Percentiles rank a stretch among this genome's conserved stretches.
These are phyloP conservation scores for Coleophora flavipennella DNA, from an alignment of 2,888 invertebrate species.

Conservation along the genomic window DNA sequence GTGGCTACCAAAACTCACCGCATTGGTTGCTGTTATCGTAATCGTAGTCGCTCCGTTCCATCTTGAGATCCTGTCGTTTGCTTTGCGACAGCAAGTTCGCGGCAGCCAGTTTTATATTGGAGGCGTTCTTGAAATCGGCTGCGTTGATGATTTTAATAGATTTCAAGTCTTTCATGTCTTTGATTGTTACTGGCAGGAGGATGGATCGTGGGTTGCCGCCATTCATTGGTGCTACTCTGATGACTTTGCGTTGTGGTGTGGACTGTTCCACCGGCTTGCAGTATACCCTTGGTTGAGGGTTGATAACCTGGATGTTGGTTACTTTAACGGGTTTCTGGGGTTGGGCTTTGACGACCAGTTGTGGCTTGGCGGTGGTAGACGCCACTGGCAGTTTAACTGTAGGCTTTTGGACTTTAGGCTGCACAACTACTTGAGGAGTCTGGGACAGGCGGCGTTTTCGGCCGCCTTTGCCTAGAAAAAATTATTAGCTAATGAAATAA, in stretches of 20 bases:
- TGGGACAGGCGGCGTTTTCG: conserved; percentile 61
- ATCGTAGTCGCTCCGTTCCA: conserved; percentile 48
- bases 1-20: conserved; percentile 33
- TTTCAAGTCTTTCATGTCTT: conserved; percentile 80
- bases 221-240: conserved; percentile 59
- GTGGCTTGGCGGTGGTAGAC: conserved; percentile 44
- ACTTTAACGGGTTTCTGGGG: conserved; percentile 59
- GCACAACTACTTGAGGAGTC: conserved; percentile 48
- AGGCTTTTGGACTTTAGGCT: conserved; percentile 59
- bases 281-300: conserved; percentile 56
- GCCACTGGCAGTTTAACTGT: conserved; percentile 38
- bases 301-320: conserved; percentile 57
- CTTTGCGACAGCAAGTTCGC: conserved; percentile 63
- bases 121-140: conserved; percentile 67
- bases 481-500: not conserved
- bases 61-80: conserved; percentile 53
- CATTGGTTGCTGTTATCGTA: conserved; percentile 50
- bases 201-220: conserved; percentile 76
- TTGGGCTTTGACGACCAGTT: conserved; percentile 58
- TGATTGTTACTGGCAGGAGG: conserved; percentile 78
- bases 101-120: conserved; percentile 67
- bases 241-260: conserved; percentile 55
- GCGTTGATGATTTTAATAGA: conserved; percentile 82
- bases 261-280: conserved; percentile 60
- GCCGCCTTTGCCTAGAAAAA: conserved; percentile 43